These are phyloP conservation scores for Frankliniella fusca DNA, from an alignment of 2,888 invertebrate genomes.

Conservation along the genomic window DNA sequence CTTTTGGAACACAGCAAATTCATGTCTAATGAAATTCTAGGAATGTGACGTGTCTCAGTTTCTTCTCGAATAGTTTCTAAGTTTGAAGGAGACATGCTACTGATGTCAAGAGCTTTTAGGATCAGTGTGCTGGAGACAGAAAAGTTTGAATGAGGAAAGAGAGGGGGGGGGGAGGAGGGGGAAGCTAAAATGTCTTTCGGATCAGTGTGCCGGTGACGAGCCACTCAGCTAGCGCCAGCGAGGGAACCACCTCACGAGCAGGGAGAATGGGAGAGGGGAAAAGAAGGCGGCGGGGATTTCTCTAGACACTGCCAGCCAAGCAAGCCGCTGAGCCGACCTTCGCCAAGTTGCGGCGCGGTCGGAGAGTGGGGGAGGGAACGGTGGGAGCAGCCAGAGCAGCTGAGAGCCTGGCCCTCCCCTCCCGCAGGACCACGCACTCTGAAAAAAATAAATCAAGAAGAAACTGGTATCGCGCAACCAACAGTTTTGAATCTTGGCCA, in stretches of 20 bases:
- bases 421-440: too few relatives aligned
- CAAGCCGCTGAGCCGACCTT: not conserved
- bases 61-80: too few relatives aligned
- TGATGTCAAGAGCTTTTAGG: too few relatives aligned
- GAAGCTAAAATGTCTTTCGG: not conserved
- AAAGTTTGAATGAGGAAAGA: too few relatives aligned
- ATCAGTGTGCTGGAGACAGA: too few relatives aligned
- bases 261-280: not conserved
- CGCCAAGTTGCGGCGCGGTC: not conserved
- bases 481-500: too few relatives aligned
- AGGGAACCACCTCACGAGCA: not conserved
- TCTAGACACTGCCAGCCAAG: not conserved
- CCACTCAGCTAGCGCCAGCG: not conserved
- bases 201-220: not conserved
- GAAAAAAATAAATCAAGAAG: too few relatives aligned
- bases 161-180: too few relatives aligned
- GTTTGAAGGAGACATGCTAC: too few relatives aligned
- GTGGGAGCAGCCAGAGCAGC: not conserved
- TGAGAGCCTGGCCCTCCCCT: not conserved
- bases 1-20: not conserved
- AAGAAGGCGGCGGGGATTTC: not conserved
- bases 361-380: not conserved
- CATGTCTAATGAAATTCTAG: not conserved
- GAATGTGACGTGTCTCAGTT: too few relatives aligned
- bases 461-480: too few relatives aligned